Evolutionary conservation across 1,140 invertebrate species (phyloP).

Genomic region (Brachionus rubens): DNA sequence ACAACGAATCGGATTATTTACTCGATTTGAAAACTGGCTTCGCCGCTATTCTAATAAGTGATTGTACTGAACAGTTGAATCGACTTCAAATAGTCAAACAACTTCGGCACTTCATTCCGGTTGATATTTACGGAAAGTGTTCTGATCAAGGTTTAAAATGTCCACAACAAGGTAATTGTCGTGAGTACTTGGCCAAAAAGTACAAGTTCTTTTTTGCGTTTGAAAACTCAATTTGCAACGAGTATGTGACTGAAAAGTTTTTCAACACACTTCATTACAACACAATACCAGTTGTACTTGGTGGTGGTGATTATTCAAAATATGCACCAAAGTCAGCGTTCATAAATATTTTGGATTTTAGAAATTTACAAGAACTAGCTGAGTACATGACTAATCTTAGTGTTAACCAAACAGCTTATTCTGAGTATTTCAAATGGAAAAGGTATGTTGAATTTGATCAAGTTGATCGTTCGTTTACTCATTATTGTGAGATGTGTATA

Average conservation of each 20-base stretch:
- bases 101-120: slow-evolving; percentile 48
- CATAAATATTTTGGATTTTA: slow-evolving; percentile 47
- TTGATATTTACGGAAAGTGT: slow-evolving; percentile 57
- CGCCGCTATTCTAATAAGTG: slow-evolving; percentile 31
- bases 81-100: slow-evolving; percentile 47
- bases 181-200: background rate
- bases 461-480: background rate
- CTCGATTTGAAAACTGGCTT: slow-evolving; percentile 6
- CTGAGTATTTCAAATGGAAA: slow-evolving; percentile 44
- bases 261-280: slow-evolving; percentile 47
- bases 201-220: slow-evolving; percentile 37
- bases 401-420: background rate
- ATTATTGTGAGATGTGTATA: slow-evolving; percentile 43
- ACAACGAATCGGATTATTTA: background rate
- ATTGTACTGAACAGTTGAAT: slow-evolving; percentile 47
- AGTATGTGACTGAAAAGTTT: slow-evolving; percentile 45
- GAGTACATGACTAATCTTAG: slow-evolving; percentile 47
- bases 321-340: slow-evolving; percentile 1
- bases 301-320: slow-evolving; percentile 1
- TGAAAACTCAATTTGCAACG: slow-evolving; percentile 35
- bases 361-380: slow-evolving; percentile 47
- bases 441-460: background rate
- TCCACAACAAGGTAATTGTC: background rate
- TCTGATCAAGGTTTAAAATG: slow-evolving; percentile 7
- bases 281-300: slow-evolving; percentile 35